These are phyloP conservation scores for Naja naja DNA, from an alignment of 2,113 vertebrate genomes.

Conservation along the genomic window DNA sequence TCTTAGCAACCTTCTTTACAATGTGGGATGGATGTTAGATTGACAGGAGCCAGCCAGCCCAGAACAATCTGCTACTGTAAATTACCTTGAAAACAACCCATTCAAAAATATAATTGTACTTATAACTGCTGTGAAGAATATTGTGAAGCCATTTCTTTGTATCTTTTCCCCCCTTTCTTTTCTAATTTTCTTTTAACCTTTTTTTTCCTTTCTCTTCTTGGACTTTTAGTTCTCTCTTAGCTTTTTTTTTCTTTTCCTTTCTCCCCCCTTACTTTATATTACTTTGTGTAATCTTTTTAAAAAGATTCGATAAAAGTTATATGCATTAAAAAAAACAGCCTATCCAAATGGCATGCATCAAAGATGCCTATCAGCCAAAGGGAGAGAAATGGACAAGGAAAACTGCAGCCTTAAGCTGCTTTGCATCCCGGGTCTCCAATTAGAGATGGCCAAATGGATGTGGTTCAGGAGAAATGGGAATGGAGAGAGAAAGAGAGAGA, in stretches of 20 bases:
- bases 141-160: background rate
- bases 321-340: background rate
- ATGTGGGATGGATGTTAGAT: slow-evolving; percentile 18
- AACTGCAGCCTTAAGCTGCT: slow-evolving; percentile 35
- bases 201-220: background rate
- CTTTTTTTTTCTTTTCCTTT: background rate
- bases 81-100: slow-evolving; percentile 30
- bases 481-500: slow-evolving; percentile 48
- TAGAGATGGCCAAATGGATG: slow-evolving; percentile 57
- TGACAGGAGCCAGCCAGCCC: slow-evolving; percentile 36
- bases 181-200: background rate
- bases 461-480: slow-evolving; percentile 39
- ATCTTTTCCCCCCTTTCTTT: background rate
- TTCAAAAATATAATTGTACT: background rate
- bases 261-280: background rate
- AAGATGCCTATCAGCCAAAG: slow-evolving; percentile 51
- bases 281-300: background rate
- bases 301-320: background rate
- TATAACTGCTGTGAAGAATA: background rate
- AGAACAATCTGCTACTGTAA: slow-evolving; percentile 42
- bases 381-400: slow-evolving; percentile 41
- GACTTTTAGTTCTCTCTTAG: background rate
- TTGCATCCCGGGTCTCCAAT: slow-evolving; percentile 50
- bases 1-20: slow-evolving; percentile 20
- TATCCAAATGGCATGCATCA: slow-evolving; percentile 42